Conservation (phyloP, 1,140 invertebrate species). For the Anastrepha obliqua region DNA sequence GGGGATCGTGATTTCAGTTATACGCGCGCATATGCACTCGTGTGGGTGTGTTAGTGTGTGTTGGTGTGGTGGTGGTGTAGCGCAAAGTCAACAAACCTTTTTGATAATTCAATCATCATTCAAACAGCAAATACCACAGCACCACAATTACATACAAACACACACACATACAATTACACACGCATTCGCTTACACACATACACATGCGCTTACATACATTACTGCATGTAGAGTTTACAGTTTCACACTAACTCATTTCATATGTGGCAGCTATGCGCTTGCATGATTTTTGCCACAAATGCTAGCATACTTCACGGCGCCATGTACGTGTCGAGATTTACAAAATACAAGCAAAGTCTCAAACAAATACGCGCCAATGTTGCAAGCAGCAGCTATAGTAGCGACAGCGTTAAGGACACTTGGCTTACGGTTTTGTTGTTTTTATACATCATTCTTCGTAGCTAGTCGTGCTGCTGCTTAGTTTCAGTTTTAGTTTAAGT, state of each 20-base stretch:
- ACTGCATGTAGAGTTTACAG: background rate
- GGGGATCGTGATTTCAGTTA: no score
- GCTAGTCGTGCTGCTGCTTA: slow-evolving; percentile 7
- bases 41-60: background rate
- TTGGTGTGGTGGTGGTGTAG: background rate
- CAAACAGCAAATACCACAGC: slow-evolving; percentile 36
- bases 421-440: background rate
- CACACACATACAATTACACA: background rate
- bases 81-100: slow-evolving; percentile 38
- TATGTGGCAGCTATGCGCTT: background rate
- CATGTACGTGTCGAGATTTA: slow-evolving; percentile 51
- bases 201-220: background rate
- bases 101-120: slow-evolving; percentile 53
- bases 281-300: slow-evolving; percentile 47
- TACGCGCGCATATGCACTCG: no score
- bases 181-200: background rate
- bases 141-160: background rate
- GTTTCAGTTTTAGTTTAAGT: slow-evolving; percentile 2
- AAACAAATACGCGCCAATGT: slow-evolving; percentile 34
- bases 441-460: background rate
- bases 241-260: background rate
- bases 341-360: slow-evolving; percentile 14
- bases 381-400: background rate
- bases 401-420: background rate
- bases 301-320: slow-evolving; percentile 42